Base-by-base conservation (phyloP, 2,888 invertebrate species). In the Agrotis segetum region DNA sequence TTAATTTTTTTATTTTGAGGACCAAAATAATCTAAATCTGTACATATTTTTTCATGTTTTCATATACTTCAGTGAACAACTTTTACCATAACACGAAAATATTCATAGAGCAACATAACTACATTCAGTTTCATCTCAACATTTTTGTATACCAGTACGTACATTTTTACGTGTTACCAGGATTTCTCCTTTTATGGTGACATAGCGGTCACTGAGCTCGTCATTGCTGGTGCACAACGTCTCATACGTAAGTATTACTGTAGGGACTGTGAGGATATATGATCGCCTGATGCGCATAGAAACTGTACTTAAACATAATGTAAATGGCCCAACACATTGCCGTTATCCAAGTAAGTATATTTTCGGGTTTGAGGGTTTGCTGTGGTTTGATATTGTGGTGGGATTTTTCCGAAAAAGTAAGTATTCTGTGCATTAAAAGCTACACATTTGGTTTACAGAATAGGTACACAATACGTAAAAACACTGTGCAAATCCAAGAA, bases 141-240 rank as follows among this genome's bases (percentile, higher is more conserved):
- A 50, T 82, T 17, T 77, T 71, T 53, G 50, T 71, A 62, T 21
- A 62, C 13, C 63, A 63, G 6, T 29, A 29, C 47, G 49, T 55
- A 76, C 4, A 49, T 63, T 71, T 77, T 66, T 16, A 58, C 63
- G 49, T 66, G 47, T 62, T 67, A 67, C 68, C 59, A 79, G 29
- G 66, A 66, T 69, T 81, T 81, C 71, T 75, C 70, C 62, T 71
- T 67, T 82, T 78, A 85, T 82, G 49, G 74, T 59, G 59, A 72
- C 82, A 82, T 83, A 86, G 72, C 83, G 79, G 77, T 73, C 81
- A 79, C 85, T 75, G 79, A 76, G 81, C 61, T 79, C 64, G 76
- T 79, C 81, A 75, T 67, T 79, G 74, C 61, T 67, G 74, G 65
- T 56, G 46, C 29, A 5, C 29, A 29, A 5, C 29, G 29, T 29